Percentiles rank a stretch among this genome's conserved stretches.
These are phyloP conservation scores for Propsilocerus akamusi DNA, from an alignment of 1,140 invertebrate species.

Conservation along the genomic window DNA sequence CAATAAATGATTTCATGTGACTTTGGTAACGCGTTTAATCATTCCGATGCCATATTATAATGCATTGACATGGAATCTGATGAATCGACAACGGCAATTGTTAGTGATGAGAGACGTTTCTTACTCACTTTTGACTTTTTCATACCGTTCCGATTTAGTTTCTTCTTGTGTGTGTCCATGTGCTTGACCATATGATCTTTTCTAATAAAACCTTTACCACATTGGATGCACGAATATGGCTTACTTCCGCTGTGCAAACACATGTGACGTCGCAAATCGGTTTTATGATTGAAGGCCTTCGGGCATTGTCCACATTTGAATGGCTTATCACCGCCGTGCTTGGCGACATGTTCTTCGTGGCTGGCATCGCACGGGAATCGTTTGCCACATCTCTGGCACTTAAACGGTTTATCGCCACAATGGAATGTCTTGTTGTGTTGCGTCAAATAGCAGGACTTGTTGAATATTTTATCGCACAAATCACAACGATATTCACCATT, in stretches of 20 bases:
- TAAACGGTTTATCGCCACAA: slow-evolving; percentile 65
- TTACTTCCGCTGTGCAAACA: slow-evolving; percentile 68
- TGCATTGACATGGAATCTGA: neutral
- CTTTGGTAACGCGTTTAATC: neutral
- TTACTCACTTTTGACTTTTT: neutral
- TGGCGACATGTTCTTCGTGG: slow-evolving; percentile 48
- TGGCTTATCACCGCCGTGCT: slow-evolving; percentile 69
- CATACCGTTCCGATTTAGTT: neutral
- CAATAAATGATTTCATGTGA: neutral
- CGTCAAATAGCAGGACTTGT: slow-evolving; percentile 69
- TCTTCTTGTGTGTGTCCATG: slow-evolving; percentile 51
- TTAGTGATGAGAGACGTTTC: neutral
- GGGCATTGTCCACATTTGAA: slow-evolving; percentile 76
- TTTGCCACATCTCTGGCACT: slow-evolving; percentile 68
- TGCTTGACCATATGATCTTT: slow-evolving; percentile 94
- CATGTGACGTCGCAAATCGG: slow-evolving; percentile 72
- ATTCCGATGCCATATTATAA: neutral
- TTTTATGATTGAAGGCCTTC: slow-evolving; percentile 79
- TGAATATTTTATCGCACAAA: slow-evolving; percentile 69
- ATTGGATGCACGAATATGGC: slow-evolving; percentile 61
- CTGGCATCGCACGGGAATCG: slow-evolving; percentile 46
- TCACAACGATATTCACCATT: slow-evolving; percentile 40
- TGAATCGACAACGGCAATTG: no score
- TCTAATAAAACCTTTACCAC: slow-evolving; percentile 77
- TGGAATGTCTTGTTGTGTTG: slow-evolving; percentile 84